Evolutionary conservation across 2,888 invertebrate species (phyloP).

Genomic region (Drosophila parthenogenetica): DNA sequence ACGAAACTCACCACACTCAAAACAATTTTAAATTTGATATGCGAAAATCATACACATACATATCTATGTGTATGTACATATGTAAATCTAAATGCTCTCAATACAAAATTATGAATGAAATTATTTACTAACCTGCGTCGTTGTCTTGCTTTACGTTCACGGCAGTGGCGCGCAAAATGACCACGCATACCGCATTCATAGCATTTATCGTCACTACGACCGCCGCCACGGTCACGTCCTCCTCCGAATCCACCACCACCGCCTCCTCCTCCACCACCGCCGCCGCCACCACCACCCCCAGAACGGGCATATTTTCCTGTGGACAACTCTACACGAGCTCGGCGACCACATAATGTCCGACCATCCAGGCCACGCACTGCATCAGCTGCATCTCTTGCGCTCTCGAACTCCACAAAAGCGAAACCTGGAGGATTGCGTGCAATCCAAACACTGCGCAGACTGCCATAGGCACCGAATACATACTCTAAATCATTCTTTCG

Average conservation of each 20-base stretch:
- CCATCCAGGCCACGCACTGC: conserved; percentile 92
- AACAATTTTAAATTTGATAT: conserved; percentile 59
- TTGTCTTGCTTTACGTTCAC: conserved; percentile 87
- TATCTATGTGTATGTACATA: conserved; percentile 34
- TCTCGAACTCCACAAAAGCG: conserved; percentile 97
- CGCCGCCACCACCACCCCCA: conserved; percentile 75
- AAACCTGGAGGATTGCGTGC: conserved; percentile 96
- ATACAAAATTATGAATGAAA: conserved; percentile 60
- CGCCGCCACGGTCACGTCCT: conserved; percentile 85
- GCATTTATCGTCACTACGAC: conserved; percentile 92
- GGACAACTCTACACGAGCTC: conserved; percentile 96
- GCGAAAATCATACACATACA: conserved; percentile 30
- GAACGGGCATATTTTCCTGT: conserved; percentile 90
- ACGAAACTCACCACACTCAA: conserved; percentile 54
- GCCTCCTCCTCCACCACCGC: conserved; percentile 85
- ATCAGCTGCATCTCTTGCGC: conserved; percentile 95
- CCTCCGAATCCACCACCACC: conserved; percentile 85
- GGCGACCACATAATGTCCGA: conserved; percentile 93
- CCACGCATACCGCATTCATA: conserved; percentile 97
- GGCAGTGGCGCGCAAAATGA: conserved; percentile 96
- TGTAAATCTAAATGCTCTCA: conserved; percentile 19
- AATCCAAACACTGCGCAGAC: conserved; percentile 98
- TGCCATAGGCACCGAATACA: conserved; percentile 96
- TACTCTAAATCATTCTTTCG: conserved; percentile 97
- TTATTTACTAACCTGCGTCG: conserved; percentile 86